A percentile compares a stretch with the other conserved stretches of the same genome.
Conservation (phyloP, 1,140 invertebrate genomes). For the Delia radicum region DNA sequence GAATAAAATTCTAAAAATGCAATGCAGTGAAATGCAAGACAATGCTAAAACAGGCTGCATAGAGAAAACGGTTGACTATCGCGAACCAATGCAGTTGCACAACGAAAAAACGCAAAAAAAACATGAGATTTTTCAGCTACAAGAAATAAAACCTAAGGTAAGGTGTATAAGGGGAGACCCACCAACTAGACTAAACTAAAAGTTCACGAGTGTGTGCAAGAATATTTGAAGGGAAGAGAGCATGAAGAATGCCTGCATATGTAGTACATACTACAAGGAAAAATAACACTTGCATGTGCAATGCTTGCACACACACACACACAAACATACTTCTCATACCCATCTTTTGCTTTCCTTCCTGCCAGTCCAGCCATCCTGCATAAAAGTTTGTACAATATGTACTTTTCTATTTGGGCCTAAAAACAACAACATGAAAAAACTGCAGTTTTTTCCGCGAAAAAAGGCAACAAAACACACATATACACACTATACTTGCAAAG, state of each 20-base stretch:
- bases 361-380: too few relatives aligned
- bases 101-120: not conserved
- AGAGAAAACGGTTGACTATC: not conserved
- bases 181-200: not conserved
- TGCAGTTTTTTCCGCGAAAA: conserved; percentile 12
- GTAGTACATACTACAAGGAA: not conserved
- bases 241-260: not conserved
- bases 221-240: not conserved
- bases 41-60: not conserved
- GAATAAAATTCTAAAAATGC: not conserved
- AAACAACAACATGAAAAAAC: not conserved
- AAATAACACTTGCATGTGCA: not conserved
- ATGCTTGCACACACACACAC: not conserved
- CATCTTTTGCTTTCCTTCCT: too few relatives aligned
- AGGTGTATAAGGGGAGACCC: not conserved
- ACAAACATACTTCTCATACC: not conserved
- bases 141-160: conserved; percentile 19
- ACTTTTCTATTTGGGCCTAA: not conserved
- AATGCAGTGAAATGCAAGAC: conserved; percentile 10
- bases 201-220: not conserved
- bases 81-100: conserved; percentile 15
- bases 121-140: not conserved
- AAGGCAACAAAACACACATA: not conserved
- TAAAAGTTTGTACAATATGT: too few relatives aligned
- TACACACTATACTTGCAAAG: not conserved